A percentile compares a stretch with the other conserved stretches of the same genome.
These are phyloP conservation scores for Drosophila subquinaria DNA, from an alignment of 2,888 invertebrate species.

Conservation along the genomic window DNA sequence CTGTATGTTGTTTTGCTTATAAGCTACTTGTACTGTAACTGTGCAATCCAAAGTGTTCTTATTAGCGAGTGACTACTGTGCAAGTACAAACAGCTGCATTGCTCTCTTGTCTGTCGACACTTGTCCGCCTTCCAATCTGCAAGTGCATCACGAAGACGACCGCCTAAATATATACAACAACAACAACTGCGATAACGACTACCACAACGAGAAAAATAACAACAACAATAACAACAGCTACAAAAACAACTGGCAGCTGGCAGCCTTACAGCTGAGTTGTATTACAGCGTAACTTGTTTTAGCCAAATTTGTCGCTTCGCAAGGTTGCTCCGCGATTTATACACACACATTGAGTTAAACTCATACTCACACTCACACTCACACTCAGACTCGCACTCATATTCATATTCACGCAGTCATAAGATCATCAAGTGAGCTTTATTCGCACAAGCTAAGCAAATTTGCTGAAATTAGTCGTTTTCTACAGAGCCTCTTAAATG, in stretches of 20 bases:
- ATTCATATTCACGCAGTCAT: constrained; percentile 25
- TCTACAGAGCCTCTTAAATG: constrained; percentile 41
- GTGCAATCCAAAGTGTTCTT: background rate
- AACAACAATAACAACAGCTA: constrained; percentile 10
- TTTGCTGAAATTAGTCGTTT: constrained; percentile 63
- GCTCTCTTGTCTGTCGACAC: constrained; percentile 42
- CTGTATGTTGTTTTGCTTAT: too few species aligned
- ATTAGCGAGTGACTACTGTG: constrained; percentile 1
- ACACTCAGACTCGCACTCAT: constrained; percentile 5
- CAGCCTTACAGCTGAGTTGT: constrained; percentile 31
- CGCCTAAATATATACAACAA: constrained; percentile 18
- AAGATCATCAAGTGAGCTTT: constrained; percentile 28
- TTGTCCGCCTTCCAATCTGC: constrained; percentile 56
- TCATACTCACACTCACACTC: constrained; percentile 14
- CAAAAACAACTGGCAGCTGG: constrained; percentile 40
- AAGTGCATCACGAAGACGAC: constrained; percentile 38
- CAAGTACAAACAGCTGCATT: background rate
- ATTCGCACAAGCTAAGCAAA: constrained; percentile 44
- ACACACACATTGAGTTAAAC: constrained; percentile 9
- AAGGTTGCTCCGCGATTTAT: constrained; percentile 60
- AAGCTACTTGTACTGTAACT: background rate
- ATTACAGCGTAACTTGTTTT: constrained; percentile 59
- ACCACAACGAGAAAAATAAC: constrained; percentile 7
- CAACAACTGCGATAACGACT: constrained; percentile 6
- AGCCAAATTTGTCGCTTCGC: constrained; percentile 71